Evolutionary conservation across 1,140 invertebrate species (phyloP).

Genomic region (Bombus impatiens): DNA sequence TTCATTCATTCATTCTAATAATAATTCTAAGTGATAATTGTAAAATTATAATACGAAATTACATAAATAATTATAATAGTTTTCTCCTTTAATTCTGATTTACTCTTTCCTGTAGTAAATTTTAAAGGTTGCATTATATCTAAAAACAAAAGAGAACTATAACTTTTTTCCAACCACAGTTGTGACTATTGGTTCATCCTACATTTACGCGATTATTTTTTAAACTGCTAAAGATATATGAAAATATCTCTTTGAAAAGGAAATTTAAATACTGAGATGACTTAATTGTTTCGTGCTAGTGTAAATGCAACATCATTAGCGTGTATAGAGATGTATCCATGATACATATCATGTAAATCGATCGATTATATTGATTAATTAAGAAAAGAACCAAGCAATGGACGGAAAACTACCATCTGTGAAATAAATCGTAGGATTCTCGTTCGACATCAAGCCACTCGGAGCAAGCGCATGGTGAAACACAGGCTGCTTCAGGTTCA

Average conservation of each 20-base stretch:
- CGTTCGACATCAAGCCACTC: slow-evolving; percentile 79
- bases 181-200: not conserved
- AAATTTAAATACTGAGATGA: not conserved
- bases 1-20: not conserved
- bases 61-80: not conserved
- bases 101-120: not conserved
- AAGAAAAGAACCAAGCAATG: not conserved
- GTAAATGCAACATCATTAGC: not conserved
- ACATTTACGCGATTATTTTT: not conserved
- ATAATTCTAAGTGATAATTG: not conserved
- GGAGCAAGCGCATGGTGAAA: slow-evolving; percentile 74
- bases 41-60: too few relatives aligned
- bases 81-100: not conserved
- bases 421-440: slow-evolving; percentile 76
- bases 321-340: not conserved
- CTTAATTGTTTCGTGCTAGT: not conserved
- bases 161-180: not conserved
- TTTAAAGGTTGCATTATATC: not conserved
- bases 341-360: not conserved
- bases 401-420: slow-evolving; percentile 30
- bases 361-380: not conserved
- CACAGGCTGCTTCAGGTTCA: slow-evolving; percentile 66
- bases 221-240: not conserved
- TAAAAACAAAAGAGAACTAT: not conserved
- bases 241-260: not conserved